Percentiles rank a stretch among this genome's conserved stretches.
phyloP scores from a whole-genome alignment of 2,888 invertebrate genomes.

The Acrobasis suavella region DNA sequence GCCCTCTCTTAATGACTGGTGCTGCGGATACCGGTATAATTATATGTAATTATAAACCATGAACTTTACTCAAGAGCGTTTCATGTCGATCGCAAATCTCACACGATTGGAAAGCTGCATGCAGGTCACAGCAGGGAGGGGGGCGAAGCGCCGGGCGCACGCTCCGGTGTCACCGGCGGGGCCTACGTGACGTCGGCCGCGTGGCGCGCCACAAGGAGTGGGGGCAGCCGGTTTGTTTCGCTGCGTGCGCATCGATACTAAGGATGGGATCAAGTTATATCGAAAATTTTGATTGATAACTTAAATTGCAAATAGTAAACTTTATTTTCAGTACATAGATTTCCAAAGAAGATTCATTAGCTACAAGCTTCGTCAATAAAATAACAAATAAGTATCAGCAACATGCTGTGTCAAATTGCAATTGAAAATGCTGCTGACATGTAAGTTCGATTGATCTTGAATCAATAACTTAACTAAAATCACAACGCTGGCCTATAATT shows the following conservation, averaged over 20 bases:
- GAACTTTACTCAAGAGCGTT: not conserved
- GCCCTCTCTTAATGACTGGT: not conserved
- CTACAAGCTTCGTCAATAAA: too few relatives aligned
- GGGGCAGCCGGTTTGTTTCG: slow-evolving; percentile 65
- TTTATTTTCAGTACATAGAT: too few relatives aligned
- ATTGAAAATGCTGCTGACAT: too few relatives aligned
- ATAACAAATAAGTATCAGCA: too few relatives aligned
- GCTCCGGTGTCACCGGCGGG: slow-evolving; percentile 35
- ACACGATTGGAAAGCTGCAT: slow-evolving; percentile 22
- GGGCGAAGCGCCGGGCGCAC: slow-evolving; percentile 28
- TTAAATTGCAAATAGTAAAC: not conserved
- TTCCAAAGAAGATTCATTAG: too few relatives aligned
- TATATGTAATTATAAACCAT: not conserved
- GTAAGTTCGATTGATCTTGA: too few relatives aligned
- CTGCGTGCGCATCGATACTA: slow-evolving; percentile 59
- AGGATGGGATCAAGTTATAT: slow-evolving; percentile 37
- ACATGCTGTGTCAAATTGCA: too few relatives aligned
- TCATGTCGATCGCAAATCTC: not conserved
- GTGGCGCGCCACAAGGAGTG: slow-evolving; percentile 57
- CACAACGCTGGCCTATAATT: too few relatives aligned
- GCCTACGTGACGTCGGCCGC: slow-evolving; percentile 80
- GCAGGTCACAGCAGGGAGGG: slow-evolving; percentile 38
- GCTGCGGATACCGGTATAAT: not conserved
- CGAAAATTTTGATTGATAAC: slow-evolving; percentile 37
- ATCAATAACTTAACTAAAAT: too few relatives aligned